Evolutionary conservation across 2,113 vertebrate species (phyloP).

Genomic region (Hippocampus barbouri): DNA sequence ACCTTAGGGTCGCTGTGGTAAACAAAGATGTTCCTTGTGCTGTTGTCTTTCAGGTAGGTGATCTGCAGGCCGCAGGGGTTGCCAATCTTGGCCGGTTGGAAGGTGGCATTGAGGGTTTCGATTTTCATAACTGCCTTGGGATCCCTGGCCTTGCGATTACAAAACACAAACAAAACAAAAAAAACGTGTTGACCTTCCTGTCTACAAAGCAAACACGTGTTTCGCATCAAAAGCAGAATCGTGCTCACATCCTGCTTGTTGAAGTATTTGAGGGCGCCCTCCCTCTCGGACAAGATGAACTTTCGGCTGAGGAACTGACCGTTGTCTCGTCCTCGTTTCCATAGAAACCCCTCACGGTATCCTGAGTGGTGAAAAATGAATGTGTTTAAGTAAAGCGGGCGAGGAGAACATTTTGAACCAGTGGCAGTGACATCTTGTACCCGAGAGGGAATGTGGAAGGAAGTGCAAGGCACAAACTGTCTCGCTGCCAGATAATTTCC

Average conservation of each 20-base stretch:
- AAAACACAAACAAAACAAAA: neutral
- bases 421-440: constrained; percentile 9
- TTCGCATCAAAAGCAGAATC: neutral
- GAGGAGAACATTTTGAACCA: constrained; percentile 10
- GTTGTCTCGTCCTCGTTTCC: constrained; percentile 93
- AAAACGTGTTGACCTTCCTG: neutral
- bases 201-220: neutral
- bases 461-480: constrained; percentile 4
- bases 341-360: constrained; percentile 92
- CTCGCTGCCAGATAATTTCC: constrained; percentile 20
- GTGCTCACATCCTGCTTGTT: constrained; percentile 90
- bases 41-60: constrained; percentile 93
- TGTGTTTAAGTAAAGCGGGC: constrained; percentile 9
- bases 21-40: constrained; percentile 91
- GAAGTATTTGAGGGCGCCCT: constrained; percentile 92
- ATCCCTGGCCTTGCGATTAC: constrained; percentile 78
- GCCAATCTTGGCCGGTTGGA: constrained; percentile 89
- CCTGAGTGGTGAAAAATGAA: constrained; percentile 64
- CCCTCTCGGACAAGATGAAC: constrained; percentile 88
- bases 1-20: constrained; percentile 94
- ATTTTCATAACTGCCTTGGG: constrained; percentile 93
- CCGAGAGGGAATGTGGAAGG: neutral
- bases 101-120: constrained; percentile 87
- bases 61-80: constrained; percentile 90
- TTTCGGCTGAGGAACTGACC: constrained; percentile 91